Base-by-base conservation (phyloP, 2,797 vertebrate species). In the Acrossocheilus wenchowensis region DNA sequence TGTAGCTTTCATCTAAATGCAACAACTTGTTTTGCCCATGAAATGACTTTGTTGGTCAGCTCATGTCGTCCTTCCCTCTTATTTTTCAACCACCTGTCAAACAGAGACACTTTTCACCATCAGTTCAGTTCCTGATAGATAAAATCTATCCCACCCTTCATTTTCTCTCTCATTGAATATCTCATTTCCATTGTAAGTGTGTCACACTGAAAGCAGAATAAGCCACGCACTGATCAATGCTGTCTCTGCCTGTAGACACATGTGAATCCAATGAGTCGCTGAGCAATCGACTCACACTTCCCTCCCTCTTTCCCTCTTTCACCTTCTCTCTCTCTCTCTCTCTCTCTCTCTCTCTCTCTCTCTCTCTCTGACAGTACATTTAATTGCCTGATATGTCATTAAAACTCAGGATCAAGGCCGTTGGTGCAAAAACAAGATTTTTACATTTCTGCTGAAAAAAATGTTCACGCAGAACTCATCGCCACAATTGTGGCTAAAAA, bases 311-410 rank as follows among this genome's bases (percentile, higher is more conserved):
- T 69, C 66, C 60, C 60, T 69, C 68, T 36, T 4, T 71, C 68
- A 19, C 41, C 1, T 60, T 80, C 14, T 4, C 34, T 36, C 39
- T 39, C 39, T 39, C 39, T 39, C 36, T 36, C 36, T 36, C 36
- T 36, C 36, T 36, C 36, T 77, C 74, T 60, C 54, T n/a, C 50
- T 62, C 45, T 50, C 17, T 36, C 66, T 36, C 36, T 36, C 36
- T 36, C 36, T 77, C 74, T 60, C 54, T n/a, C 50, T 62, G 73
- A 36, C 5, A 5, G 26, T 54, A 7, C 75, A 60, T 23, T 78
- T 60, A 23, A 78, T 78, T 78, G 34, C 75, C 75, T 23, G 52
- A 78, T 78, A 57, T 78, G 19, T 57, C 60, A 78, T 78, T 78
- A 78, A 60, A 60, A 60, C 75, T 60, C 34, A 57, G 54, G 36